Conservation (phyloP, 2,113 vertebrate genomes). For the Lepus americanus region DNA sequence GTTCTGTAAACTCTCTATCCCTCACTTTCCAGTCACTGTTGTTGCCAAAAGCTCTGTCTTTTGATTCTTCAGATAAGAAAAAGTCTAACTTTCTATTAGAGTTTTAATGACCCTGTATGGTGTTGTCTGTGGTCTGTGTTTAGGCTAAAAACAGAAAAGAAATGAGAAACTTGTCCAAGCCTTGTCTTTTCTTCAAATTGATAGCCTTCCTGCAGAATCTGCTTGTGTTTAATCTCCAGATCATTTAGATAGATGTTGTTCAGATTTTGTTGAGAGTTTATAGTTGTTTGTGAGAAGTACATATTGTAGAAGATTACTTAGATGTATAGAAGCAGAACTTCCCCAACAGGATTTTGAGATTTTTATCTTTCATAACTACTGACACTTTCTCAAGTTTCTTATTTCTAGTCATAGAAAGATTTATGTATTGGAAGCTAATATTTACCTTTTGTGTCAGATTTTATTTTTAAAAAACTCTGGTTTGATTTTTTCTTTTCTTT, state of each 20-base stretch:
- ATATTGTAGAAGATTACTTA: neutral
- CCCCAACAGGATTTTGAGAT: neutral
- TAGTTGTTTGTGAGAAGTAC: neutral
- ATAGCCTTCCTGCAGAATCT: neutral
- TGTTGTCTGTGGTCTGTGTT: neutral
- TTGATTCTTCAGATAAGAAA: neutral
- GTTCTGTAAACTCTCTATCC: too few species aligned
- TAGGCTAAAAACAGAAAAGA: neutral
- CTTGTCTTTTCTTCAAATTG: neutral
- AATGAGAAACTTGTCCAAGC: neutral
- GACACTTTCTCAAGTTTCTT: slow-evolving; percentile 42
- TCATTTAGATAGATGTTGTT: neutral
- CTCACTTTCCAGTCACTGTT: too few species aligned
- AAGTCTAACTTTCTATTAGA: neutral
- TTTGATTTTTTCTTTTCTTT: slow-evolving; percentile 50
- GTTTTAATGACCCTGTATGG: neutral
- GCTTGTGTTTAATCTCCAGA: neutral
- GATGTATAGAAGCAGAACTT: slow-evolving; percentile 15
- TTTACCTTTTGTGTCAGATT: slow-evolving; percentile 5
- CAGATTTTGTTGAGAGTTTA: neutral
- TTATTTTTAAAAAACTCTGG: slow-evolving; percentile 6
- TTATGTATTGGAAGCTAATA: neutral
- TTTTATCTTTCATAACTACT: slow-evolving; percentile 45
- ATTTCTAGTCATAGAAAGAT: slow-evolving; percentile 34
- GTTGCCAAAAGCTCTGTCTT: too few species aligned